Evolutionary conservation across 1,140 invertebrate genomes (phyloP).

Genomic region (Ceratina australensis): DNA sequence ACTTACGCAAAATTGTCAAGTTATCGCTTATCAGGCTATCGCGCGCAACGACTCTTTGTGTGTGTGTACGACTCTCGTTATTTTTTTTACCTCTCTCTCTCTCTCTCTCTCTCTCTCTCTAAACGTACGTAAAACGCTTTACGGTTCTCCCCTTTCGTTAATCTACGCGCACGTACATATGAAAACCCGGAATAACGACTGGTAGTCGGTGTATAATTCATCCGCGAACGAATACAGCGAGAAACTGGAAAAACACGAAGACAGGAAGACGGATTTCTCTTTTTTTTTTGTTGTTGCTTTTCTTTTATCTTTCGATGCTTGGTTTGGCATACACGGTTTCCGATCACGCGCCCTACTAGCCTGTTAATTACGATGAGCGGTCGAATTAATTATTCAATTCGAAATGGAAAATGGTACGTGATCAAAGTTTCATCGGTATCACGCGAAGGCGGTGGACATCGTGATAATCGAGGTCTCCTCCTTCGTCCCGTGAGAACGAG

Average conservation of each 20-base stretch:
- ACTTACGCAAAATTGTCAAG: conserved; percentile 39
- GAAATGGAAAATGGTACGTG: no score
- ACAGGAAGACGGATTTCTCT: conserved; percentile 55
- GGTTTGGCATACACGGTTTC: not conserved
- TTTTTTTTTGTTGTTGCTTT: not conserved
- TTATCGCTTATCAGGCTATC: conserved; percentile 36
- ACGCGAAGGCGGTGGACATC: not conserved
- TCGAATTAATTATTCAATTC: no score
- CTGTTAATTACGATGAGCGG: no score
- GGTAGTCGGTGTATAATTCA: conserved; percentile 2
- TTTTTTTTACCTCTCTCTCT: no score
- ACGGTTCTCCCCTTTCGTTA: not conserved
- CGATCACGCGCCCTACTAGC: conserved; percentile 29
- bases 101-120: not conserved
- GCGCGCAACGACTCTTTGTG: not conserved
- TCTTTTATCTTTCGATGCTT: not conserved
- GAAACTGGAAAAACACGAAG: conserved; percentile 55
- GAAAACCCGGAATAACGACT: not conserved
- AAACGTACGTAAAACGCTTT: conserved; percentile 23
- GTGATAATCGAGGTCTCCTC: conserved; percentile 3
- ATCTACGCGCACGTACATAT: conserved; percentile 32
- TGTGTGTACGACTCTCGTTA: no score
- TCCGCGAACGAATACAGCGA: conserved; percentile 29
- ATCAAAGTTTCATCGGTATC: no score
- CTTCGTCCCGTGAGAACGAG: conserved; percentile 21